These are phyloP conservation scores for Xiphophorus maculatus DNA, from an alignment of 2,113 vertebrate species.

Conservation along the genomic window DNA sequence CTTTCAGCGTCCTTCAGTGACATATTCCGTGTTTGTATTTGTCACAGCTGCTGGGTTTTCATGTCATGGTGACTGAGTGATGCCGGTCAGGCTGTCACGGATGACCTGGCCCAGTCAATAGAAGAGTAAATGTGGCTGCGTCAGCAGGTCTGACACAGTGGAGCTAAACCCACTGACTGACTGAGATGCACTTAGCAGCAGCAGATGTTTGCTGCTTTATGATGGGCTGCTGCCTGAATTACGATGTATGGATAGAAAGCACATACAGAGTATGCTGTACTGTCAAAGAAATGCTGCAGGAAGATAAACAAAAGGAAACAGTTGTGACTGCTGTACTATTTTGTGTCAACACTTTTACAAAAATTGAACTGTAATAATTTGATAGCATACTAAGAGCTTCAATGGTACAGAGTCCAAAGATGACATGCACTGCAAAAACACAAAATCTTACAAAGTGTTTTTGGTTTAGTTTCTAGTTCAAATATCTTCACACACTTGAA, in stretches of 20 bases:
- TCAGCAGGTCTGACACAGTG: constrained; percentile 57
- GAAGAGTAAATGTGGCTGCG: constrained; percentile 50
- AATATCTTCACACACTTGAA: no score
- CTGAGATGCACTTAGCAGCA: constrained; percentile 28
- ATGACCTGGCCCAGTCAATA: constrained; percentile 65
- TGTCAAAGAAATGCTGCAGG: background rate
- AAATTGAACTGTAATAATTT: background rate
- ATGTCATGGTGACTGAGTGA: constrained; percentile 40
- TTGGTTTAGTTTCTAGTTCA: no score
- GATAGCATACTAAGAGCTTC: background rate
- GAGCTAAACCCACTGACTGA: constrained; percentile 56
- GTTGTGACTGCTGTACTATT: background rate
- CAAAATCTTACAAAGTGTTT: no score
- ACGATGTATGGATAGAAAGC: background rate
- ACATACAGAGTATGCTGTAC: background rate
- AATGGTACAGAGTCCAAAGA: no score
- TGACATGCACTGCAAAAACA: background rate
- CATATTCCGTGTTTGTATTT: constrained; percentile 21
- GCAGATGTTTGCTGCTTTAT: constrained; percentile 21
- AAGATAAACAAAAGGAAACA: background rate
- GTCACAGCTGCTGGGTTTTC: constrained; percentile 30
- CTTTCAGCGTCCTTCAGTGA: constrained; percentile 9
- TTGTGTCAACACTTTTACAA: background rate
- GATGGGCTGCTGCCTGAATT: background rate
- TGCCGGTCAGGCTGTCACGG: constrained; percentile 48